Evolutionary conservation across 2,888 invertebrate species (phyloP).

Genomic region (Orthonevra nobilis): DNA sequence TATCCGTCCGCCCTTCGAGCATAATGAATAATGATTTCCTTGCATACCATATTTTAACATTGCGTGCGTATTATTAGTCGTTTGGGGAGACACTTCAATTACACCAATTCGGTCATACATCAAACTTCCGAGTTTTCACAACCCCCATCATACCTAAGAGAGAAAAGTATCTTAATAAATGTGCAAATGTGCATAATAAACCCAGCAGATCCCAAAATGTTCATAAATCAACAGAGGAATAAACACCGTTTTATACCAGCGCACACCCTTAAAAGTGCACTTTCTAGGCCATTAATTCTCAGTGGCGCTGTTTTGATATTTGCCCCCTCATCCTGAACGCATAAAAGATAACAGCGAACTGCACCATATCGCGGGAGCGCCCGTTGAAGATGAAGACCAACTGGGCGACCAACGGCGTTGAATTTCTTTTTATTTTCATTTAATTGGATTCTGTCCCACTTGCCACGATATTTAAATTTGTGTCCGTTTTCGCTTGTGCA

Average conservation of each 20-base stretch:
- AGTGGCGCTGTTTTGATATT: conserved; percentile 3
- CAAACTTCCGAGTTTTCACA: not conserved
- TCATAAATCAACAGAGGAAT: conserved; percentile 36
- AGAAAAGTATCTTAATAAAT: conserved; percentile 24
- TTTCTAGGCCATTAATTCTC: conserved; percentile 46
- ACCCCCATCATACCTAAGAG: not conserved
- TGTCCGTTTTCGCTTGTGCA: conserved; percentile 18
- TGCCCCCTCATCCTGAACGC: not conserved
- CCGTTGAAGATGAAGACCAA: no score
- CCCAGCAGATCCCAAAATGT: not conserved
- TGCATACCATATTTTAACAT: no score
- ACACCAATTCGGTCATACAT: conserved; percentile 4
- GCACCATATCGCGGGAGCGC: not conserved
- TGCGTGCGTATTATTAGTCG: conserved; percentile 6
- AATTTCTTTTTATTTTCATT: not conserved
- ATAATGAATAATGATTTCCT: no score
- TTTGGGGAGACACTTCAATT: conserved; percentile 39
- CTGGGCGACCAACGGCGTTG: not conserved
- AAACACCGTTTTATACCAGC: conserved; percentile 5
- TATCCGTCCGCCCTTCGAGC: no score
- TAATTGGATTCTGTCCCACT: conserved; percentile 29
- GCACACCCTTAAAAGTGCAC: conserved; percentile 44
- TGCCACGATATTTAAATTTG: conserved; percentile 46
- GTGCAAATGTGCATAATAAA: not conserved
- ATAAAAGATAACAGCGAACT: conserved; percentile 5